Conservation (phyloP, 92 coral and sea anemone species). For the Umimayanthus kanabou region DNA sequence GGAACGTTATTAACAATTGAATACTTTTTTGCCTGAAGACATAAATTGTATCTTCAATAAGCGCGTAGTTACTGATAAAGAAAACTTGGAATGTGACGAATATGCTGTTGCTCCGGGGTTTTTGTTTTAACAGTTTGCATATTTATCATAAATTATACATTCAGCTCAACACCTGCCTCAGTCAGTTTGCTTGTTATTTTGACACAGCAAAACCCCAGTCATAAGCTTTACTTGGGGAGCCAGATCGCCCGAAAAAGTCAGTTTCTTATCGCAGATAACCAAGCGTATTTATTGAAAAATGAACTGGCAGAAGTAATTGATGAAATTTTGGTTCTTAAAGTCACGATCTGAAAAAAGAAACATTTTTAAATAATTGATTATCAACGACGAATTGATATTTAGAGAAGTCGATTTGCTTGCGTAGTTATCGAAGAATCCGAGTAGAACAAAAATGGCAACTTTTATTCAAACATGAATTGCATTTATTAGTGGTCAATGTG, state of each 20-base stretch:
- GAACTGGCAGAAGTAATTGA: neutral
- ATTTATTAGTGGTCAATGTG: neutral
- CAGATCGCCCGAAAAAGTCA: neutral
- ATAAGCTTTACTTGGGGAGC: neutral
- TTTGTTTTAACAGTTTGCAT: slow-evolving; percentile 7
- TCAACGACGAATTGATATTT: slow-evolving; percentile 18
- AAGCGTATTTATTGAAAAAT: neutral
- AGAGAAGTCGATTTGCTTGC: neutral
- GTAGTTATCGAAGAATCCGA: slow-evolving; percentile 11
- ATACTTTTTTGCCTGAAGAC: neutral
- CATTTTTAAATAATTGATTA: slow-evolving; percentile 26
- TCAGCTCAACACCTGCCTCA: slow-evolving; percentile 20
- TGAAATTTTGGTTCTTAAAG: neutral
- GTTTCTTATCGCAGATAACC: neutral
- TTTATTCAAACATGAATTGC: slow-evolving; percentile 2
- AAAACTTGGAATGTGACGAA: neutral
- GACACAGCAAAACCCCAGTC: slow-evolving; percentile 8
- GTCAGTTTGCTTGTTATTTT: neutral
- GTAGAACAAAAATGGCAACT: neutral
- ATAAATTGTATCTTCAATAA: neutral
- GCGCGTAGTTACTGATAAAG: neutral
- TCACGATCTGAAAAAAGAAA: neutral
- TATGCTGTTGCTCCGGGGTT: slow-evolving; percentile 9
- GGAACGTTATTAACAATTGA: neutral
- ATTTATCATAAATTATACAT: slow-evolving; percentile 23